Percentiles rank a stretch among this genome's conserved stretches.
These are phyloP conservation scores for Eristalis arbustorum DNA, from an alignment of 2,888 invertebrate species.

Conservation along the genomic window DNA sequence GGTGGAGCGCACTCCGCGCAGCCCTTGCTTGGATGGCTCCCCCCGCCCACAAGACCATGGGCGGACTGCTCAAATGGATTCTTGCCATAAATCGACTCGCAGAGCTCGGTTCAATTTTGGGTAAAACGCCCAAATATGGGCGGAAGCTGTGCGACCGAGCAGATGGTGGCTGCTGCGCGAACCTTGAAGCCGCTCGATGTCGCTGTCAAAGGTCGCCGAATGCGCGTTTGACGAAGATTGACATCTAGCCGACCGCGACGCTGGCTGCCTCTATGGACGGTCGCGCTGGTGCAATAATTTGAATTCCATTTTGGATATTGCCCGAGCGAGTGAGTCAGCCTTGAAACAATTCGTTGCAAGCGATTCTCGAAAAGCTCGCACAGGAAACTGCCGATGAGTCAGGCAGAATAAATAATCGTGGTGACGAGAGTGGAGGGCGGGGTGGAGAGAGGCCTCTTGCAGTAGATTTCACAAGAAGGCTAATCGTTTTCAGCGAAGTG, in stretches of 20 bases:
- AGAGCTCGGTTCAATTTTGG: conserved; percentile 42
- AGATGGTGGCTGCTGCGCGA: conserved; percentile 15
- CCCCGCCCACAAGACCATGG: conserved; percentile 27
- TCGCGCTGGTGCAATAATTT: not conserved
- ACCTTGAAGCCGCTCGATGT: conserved; percentile 37
- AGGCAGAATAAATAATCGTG: not conserved
- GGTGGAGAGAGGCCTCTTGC: too few relatives aligned
- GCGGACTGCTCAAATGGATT: conserved; percentile 56
- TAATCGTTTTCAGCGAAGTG: too few relatives aligned
- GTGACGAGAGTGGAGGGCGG: not conserved
- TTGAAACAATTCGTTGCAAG: not conserved
- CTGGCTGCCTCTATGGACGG: not conserved
- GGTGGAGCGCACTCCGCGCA: conserved; percentile 38
- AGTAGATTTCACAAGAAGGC: too few relatives aligned
- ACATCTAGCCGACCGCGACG: not conserved
- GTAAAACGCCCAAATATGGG: conserved; percentile 40
- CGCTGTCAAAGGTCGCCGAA: not conserved
- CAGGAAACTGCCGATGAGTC: not conserved
- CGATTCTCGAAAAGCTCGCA: not conserved
- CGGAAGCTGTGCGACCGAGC: conserved; percentile 37
- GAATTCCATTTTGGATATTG: not conserved
- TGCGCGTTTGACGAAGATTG: not conserved
- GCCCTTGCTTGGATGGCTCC: not conserved
- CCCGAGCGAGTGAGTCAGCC: not conserved
- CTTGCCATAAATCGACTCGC: conserved; percentile 32